A percentile compares a stretch with the other conserved stretches of the same genome.
Conservation (phyloP, 2,113 vertebrate genomes). For the Pica pica region DNA sequence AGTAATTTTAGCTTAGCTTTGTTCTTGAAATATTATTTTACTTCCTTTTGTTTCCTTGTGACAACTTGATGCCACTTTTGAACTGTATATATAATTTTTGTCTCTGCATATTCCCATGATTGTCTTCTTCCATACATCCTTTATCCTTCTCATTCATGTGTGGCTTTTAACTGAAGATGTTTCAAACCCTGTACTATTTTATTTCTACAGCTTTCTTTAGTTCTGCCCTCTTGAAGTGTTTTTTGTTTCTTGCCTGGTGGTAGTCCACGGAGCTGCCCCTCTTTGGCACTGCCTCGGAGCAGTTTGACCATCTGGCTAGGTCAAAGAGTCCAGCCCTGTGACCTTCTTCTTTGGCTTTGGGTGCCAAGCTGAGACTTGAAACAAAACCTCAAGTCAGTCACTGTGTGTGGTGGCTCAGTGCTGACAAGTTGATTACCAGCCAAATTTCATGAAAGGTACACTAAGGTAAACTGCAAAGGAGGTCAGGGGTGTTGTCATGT, state of each 20-base stretch:
- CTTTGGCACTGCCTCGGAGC: neutral
- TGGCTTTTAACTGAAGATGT: neutral
- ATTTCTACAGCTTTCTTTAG: neutral
- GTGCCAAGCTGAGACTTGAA: neutral
- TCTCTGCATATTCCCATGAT: neutral
- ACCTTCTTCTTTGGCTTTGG: neutral
- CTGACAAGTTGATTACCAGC: neutral
- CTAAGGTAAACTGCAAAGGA: neutral
- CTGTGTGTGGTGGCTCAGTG: rapidly evolving
- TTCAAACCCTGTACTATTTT: neutral
- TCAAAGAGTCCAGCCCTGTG: neutral
- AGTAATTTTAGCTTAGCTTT: neutral
- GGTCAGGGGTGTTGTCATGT: neutral
- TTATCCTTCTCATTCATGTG: neutral
- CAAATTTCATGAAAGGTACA: neutral
- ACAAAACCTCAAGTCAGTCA: neutral
- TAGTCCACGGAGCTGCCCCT: neutral
- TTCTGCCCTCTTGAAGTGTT: neutral
- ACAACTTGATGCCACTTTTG: neutral
- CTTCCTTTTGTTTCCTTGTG: neutral
- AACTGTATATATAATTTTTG: neutral
- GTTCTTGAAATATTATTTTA: neutral
- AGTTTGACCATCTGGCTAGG: neutral
- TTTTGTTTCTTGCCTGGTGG: neutral
- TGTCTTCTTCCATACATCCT: neutral